A percentile compares a stretch with the other conserved stretches of the same genome.
These are phyloP conservation scores for Anoplophora glabripennis DNA, from an alignment of 1,140 invertebrate genomes.

Conservation along the genomic window DNA sequence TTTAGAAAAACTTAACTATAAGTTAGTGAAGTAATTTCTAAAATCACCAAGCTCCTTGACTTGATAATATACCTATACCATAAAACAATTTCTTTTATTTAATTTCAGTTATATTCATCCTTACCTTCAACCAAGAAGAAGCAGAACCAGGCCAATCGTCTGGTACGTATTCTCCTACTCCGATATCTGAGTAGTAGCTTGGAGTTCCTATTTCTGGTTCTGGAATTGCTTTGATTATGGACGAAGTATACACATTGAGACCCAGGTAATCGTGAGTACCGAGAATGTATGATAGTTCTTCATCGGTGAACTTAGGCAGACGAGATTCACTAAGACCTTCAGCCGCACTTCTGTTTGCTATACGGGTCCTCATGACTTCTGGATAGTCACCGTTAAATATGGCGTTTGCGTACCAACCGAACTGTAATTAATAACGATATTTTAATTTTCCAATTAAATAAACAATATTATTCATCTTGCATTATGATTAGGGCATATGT, in stretches of 20 bases:
- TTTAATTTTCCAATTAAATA: too few relatives aligned
- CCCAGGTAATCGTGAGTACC: constrained; percentile 55
- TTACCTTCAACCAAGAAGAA: background rate
- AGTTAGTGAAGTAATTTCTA: too few relatives aligned
- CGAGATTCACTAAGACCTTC: constrained; percentile 56
- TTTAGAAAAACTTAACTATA: too few relatives aligned
- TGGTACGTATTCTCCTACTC: constrained; percentile 6
- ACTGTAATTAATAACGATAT: constrained; percentile 47
- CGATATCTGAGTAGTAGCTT: constrained; percentile 9
- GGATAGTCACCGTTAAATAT: constrained; percentile 65
- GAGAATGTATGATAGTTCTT: constrained; percentile 42
- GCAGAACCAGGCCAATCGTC: background rate
- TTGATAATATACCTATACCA: constrained; percentile 8
- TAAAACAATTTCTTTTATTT: constrained; percentile 1
- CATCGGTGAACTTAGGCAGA: constrained; percentile 58
- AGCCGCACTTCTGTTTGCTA: constrained; percentile 53
- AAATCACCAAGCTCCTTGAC: too few relatives aligned
- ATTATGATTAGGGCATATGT: too few relatives aligned
- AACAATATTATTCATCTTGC: too few relatives aligned
- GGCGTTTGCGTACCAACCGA: constrained; percentile 63
- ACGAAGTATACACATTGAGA: constrained; percentile 34
- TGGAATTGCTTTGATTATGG: background rate
- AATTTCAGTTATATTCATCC: background rate
- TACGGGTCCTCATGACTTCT: constrained; percentile 51
- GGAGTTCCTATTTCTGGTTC: constrained; percentile 3